A percentile compares a stretch with the other conserved stretches of the same genome.
phyloP scores from a whole-genome alignment of 1,140 invertebrate genomes.

The Bombus difficillimus region DNA sequence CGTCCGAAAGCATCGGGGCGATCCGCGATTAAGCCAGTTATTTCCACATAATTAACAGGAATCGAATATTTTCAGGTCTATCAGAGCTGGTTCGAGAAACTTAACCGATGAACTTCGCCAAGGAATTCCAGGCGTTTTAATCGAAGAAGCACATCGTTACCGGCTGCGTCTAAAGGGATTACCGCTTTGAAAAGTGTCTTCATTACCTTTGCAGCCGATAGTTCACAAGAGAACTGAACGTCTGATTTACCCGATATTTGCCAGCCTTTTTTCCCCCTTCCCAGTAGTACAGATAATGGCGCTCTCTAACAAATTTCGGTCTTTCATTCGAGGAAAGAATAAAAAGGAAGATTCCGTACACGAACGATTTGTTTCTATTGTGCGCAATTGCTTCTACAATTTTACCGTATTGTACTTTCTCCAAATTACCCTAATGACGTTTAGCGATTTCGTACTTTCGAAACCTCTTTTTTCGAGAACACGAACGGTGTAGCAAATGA shows the following conservation, averaged over 20 bases:
- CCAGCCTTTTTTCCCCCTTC: background rate
- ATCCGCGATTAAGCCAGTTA: slow-evolving; percentile 31
- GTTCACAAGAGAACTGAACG: background rate
- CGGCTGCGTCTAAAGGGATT: slow-evolving; percentile 22
- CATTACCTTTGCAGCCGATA: slow-evolving; percentile 12
- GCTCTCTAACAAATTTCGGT: background rate
- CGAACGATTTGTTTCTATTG: slow-evolving; percentile 3
- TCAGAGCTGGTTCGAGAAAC: background rate
- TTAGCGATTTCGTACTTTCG: background rate
- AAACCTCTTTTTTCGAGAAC: background rate
- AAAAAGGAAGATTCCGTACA: background rate
- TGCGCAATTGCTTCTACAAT: background rate
- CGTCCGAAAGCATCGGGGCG: background rate
- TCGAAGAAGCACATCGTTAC: slow-evolving; percentile 15
- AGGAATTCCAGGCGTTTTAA: slow-evolving; percentile 29
- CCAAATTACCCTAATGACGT: background rate
- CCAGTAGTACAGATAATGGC: background rate
- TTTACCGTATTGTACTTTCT: slow-evolving; percentile 21
- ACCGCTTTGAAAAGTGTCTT: slow-evolving; percentile 35
- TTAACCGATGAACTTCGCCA: slow-evolving; percentile 7
- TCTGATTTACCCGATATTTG: background rate
- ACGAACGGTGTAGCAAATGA: background rate
- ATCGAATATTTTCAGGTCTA: slow-evolving; percentile 47
- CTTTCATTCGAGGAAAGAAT: background rate
- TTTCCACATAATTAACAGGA: slow-evolving; percentile 22